phyloP scores from a whole-genome alignment of 2,888 invertebrate genomes.

The Eilema caniola region DNA sequence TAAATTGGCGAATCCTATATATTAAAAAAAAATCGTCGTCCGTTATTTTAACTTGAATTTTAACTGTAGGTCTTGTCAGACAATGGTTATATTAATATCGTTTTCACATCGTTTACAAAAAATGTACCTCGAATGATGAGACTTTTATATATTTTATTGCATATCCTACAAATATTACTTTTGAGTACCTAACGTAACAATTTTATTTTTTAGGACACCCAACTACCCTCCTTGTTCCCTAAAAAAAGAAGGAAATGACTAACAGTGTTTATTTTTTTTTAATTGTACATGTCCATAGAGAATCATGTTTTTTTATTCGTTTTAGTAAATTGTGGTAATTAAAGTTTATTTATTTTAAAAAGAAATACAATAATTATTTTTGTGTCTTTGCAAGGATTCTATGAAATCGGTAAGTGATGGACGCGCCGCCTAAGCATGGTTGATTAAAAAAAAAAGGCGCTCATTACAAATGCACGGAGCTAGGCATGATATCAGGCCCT shows the following conservation, averaged over 20 bases:
- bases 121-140: too few relatives aligned
- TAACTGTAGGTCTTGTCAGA: too few relatives aligned
- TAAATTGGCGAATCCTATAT: too few relatives aligned
- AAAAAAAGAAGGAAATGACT: slow-evolving; percentile 18
- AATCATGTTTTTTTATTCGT: slow-evolving; percentile 44
- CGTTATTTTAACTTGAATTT: too few relatives aligned
- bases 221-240: slow-evolving; percentile 29
- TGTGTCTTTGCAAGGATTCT: slow-evolving; percentile 74
- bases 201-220: slow-evolving; percentile 43
- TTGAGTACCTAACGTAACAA: slow-evolving; percentile 25
- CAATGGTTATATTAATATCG: too few relatives aligned
- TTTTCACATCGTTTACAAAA: too few relatives aligned
- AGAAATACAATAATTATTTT: slow-evolving; percentile 42
- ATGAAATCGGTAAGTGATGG: slow-evolving; percentile 79
- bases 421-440: slow-evolving; percentile 58
- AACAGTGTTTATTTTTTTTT: slow-evolving; percentile 12
- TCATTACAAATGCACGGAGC: slow-evolving; percentile 42
- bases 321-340: slow-evolving; percentile 29
- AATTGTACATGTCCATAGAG: slow-evolving; percentile 22
- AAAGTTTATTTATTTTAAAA: slow-evolving; percentile 31
- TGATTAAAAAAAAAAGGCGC: slow-evolving; percentile 41
- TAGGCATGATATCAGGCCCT: slow-evolving; percentile 34
- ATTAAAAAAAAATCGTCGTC: too few relatives aligned
- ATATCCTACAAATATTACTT: slow-evolving; percentile 17
- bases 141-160: slow-evolving; percentile 33